A percentile compares a stretch with the other conserved stretches of the same genome.
Conservation (phyloP, 2,113 vertebrate genomes). For the Dendrocopos noguchii region DNA sequence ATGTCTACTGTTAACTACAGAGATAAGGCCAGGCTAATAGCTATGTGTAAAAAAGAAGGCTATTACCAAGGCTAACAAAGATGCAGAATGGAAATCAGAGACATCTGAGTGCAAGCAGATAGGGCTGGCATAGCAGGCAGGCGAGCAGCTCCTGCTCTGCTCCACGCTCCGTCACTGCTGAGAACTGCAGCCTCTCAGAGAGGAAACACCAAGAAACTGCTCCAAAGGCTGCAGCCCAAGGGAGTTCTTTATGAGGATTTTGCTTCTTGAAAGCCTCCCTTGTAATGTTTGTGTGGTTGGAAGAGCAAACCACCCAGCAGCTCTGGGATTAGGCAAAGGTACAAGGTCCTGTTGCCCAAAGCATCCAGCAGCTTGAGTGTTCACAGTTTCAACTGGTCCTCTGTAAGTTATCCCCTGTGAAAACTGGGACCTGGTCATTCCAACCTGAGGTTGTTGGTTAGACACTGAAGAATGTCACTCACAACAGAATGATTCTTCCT, state of each 20-base stretch:
- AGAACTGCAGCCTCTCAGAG: not conserved
- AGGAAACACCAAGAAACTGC: not conserved
- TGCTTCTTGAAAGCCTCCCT: not conserved
- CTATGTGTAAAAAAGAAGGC: not conserved
- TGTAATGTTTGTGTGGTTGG: not conserved
- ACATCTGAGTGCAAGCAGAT: not conserved
- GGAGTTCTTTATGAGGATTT: not conserved
- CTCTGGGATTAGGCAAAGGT: not conserved
- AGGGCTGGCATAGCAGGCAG: not conserved
- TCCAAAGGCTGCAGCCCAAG: not conserved
- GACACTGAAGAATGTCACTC: not conserved
- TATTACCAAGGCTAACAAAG: not conserved
- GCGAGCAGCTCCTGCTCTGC: not conserved
- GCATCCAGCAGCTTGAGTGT: not conserved
- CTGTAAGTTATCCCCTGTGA: not conserved
- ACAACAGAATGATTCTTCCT: not conserved
- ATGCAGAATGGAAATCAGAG: not conserved
- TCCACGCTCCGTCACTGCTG: not conserved
- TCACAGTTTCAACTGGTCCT: not conserved
- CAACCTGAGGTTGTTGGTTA: not conserved
- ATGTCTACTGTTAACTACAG: not conserved
- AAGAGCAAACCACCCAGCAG: not conserved
- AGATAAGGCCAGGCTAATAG: not conserved
- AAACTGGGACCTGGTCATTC: not conserved
- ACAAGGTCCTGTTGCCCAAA: not conserved